phyloP scores from a whole-genome alignment of 2,888 invertebrate genomes.

The Tridacna gigas region DNA sequence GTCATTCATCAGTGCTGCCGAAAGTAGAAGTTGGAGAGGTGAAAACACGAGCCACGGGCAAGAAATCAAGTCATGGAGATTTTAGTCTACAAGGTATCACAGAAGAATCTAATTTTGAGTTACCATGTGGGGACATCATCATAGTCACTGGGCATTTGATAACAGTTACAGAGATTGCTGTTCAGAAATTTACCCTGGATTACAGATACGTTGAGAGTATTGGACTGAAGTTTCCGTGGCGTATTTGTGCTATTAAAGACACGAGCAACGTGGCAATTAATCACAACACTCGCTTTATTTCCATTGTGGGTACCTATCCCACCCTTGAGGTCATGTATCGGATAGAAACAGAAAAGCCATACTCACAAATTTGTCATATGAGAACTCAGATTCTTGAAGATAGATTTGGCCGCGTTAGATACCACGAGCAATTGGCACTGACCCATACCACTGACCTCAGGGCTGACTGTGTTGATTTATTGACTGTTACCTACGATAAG shows the following conservation, averaged over 20 bases:
- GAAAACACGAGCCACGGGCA: constrained; percentile 47
- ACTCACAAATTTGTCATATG: constrained; percentile 66
- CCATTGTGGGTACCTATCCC: constrained; percentile 55
- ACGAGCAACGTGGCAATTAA: constrained; percentile 55
- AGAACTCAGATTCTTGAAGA: constrained; percentile 60
- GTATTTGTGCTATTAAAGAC: constrained; percentile 57
- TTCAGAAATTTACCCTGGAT: constrained; percentile 60
- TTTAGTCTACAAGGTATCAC: constrained; percentile 42
- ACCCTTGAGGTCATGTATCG: constrained; percentile 45
- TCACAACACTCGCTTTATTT: constrained; percentile 62
- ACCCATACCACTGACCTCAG: constrained; percentile 63
- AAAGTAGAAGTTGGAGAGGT: constrained; percentile 62
- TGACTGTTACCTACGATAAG: constrained; percentile 59
- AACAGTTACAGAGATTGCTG: constrained; percentile 50
- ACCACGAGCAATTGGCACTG: constrained; percentile 60
- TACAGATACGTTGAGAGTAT: constrained; percentile 56
- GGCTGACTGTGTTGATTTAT: constrained; percentile 58
- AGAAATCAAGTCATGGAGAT: constrained; percentile 30
- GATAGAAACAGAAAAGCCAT: constrained; percentile 65
- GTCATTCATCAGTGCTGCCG: constrained; percentile 39
- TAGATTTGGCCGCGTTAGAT: constrained; percentile 57
- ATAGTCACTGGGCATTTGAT: constrained; percentile 50
- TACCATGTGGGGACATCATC: constrained; percentile 61
- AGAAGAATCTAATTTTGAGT: constrained; percentile 60
- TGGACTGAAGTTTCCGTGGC: constrained; percentile 56